phyloP scores from a whole-genome alignment of 2,888 invertebrate genomes.

The Dromius quadrimaculatus region DNA sequence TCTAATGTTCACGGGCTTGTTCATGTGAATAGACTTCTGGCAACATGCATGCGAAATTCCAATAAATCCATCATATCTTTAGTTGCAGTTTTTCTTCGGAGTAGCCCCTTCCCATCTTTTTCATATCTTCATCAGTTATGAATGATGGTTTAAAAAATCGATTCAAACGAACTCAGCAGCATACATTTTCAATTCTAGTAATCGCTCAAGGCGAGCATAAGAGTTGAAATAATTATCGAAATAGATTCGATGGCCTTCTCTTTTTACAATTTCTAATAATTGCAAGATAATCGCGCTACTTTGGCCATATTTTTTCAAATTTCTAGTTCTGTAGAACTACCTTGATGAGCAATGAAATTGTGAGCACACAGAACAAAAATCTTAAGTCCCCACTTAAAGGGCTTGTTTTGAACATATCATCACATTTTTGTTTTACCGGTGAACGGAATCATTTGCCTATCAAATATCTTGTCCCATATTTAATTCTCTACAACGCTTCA shows the following conservation, averaged over 20 bases:
- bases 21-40: constrained; percentile 17
- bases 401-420: constrained; percentile 18
- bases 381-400: constrained; percentile 22
- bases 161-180: constrained; percentile 53
- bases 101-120: constrained; percentile 53
- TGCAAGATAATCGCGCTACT: constrained; percentile 26
- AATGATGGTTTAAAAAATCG: constrained; percentile 55
- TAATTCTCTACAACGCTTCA: constrained; percentile 29
- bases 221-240: constrained; percentile 51
- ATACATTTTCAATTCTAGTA: constrained; percentile 44
- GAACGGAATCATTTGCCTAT: constrained; percentile 11
- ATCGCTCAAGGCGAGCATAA: constrained; percentile 55
- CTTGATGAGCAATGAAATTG: constrained; percentile 22
- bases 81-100: constrained; percentile 52
- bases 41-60: constrained; percentile 42
- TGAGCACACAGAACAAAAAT: constrained; percentile 20
- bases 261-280: constrained; percentile 29
- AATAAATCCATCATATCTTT: constrained; percentile 49
- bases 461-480: constrained; percentile 15
- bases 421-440: constrained; percentile 17
- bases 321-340: constrained; percentile 28
- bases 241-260: constrained; percentile 22
- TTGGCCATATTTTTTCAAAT: constrained; percentile 26
- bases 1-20: constrained; percentile 21
- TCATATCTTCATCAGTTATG: constrained; percentile 53